A percentile compares a stretch with the other conserved stretches of the same genome.
Conservation (phyloP, 64 coral and sea anemone species). For the Dendrophyllia cribrosa region DNA sequence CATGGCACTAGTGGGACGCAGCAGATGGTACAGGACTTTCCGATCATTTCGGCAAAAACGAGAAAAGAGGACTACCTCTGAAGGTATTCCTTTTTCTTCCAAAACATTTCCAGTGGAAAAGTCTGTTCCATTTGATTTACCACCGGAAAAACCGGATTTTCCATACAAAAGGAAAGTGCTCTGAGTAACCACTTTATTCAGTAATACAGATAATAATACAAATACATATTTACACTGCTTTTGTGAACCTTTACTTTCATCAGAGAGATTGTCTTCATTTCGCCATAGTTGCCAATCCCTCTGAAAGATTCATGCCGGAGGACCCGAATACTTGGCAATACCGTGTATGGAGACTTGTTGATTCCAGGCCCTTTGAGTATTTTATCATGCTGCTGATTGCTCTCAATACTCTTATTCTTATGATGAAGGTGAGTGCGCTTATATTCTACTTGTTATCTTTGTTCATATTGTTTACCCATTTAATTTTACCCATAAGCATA, state of each 20-base stretch:
- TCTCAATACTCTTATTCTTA: slow-evolving; percentile 93
- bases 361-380: slow-evolving; percentile 89
- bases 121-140: too few relatives aligned
- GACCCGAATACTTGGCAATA: slow-evolving; percentile 92
- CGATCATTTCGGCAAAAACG: too few relatives aligned
- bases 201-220: too few relatives aligned
- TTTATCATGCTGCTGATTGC: slow-evolving; percentile 96
- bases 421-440: slow-evolving; percentile 78
- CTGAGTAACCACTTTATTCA: too few relatives aligned
- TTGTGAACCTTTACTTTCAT: slow-evolving; percentile 10
- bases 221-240: neutral
- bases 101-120: too few relatives aligned
- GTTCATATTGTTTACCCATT: neutral
- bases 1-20: too few relatives aligned
- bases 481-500: too few relatives aligned
- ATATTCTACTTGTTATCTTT: neutral
- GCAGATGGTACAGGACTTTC: too few relatives aligned
- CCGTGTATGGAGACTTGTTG: slow-evolving; percentile 87
- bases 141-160: too few relatives aligned
- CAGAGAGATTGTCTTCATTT: slow-evolving; percentile 87
- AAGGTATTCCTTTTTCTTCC: too few relatives aligned
- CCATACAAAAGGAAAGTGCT: too few relatives aligned
- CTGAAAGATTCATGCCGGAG: slow-evolving; percentile 93
- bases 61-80: too few relatives aligned
- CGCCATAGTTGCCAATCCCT: slow-evolving; percentile 92